These are phyloP conservation scores for Lithobates sylvaticus DNA, from an alignment of 2,797 vertebrate genomes.

Conservation along the genomic window DNA sequence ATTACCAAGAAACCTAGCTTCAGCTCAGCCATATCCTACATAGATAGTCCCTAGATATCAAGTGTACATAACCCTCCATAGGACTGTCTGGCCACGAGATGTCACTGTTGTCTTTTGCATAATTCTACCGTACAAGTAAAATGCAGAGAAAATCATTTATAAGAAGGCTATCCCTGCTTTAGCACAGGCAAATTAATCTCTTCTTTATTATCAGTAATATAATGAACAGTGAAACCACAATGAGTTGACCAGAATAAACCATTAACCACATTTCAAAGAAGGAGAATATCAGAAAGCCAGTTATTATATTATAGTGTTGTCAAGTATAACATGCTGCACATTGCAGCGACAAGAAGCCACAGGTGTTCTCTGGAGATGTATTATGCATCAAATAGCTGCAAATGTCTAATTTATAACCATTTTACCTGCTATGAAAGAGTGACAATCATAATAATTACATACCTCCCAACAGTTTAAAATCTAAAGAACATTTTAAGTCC, in stretches of 20 bases:
- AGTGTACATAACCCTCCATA: not conserved
- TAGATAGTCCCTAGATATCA: too few species aligned
- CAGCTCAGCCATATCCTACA: too few species aligned
- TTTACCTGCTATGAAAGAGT: not conserved
- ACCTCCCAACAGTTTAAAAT: not conserved
- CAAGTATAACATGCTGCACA: not conserved
- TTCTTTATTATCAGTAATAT: not conserved
- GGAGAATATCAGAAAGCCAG: not conserved
- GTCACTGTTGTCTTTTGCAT: conserved; percentile 9
- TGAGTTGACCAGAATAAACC: not conserved
- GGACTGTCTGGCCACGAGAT: conserved; percentile 20
- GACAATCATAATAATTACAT: not conserved
- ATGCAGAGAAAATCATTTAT: not conserved
- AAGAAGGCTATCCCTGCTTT: not conserved
- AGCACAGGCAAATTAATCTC: conserved; percentile 3
- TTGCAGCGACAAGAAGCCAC: not conserved
- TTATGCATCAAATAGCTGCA: not conserved
- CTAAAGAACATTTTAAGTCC: not conserved
- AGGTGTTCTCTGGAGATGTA: not conserved
- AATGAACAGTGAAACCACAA: not conserved
- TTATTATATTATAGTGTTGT: not conserved
- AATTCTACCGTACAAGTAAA: not conserved
- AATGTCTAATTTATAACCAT: not conserved
- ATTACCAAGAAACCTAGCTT: too few species aligned
- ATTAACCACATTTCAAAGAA: not conserved